These are phyloP conservation scores for Phymastichus coffea DNA, from an alignment of 1,140 invertebrate species.

Conservation along the genomic window DNA sequence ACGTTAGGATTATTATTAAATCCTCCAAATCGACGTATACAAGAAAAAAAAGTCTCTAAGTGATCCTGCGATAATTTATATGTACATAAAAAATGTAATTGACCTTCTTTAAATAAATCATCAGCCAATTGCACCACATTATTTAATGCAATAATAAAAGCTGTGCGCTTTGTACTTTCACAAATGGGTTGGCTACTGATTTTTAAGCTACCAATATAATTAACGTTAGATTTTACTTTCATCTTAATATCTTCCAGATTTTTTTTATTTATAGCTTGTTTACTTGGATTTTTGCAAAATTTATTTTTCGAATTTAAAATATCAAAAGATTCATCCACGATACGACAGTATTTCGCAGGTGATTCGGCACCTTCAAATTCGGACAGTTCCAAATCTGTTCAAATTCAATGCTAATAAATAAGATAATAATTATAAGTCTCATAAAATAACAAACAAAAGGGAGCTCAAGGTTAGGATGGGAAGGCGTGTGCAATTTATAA, in stretches of 20 bases:
- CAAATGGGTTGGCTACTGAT: background rate
- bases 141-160: background rate
- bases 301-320: too few relatives aligned
- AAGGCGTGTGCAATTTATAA: too few relatives aligned
- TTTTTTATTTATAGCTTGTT: too few relatives aligned
- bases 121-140: background rate
- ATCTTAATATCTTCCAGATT: too few relatives aligned
- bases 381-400: too few relatives aligned
- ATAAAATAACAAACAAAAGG: too few relatives aligned
- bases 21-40: background rate
- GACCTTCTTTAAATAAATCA: background rate
- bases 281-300: too few relatives aligned
- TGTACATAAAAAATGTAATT: background rate
- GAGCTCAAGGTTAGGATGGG: too few relatives aligned
- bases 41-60: conserved; percentile 1
- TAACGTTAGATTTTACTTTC: background rate
- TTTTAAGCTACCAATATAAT: conserved; percentile 2
- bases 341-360: background rate
- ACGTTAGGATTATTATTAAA: background rate
- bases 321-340: too few relatives aligned
- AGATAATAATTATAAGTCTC: too few relatives aligned
- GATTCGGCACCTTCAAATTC: background rate
- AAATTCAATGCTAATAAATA: too few relatives aligned
- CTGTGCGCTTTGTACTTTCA: background rate
- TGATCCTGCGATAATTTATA: too few relatives aligned